A percentile compares a stretch with the other conserved stretches of the same genome.
Evolutionary conservation across 2,797 vertebrate genomes (phyloP).

Genomic region (Enteromius thamalakanensis): DNA sequence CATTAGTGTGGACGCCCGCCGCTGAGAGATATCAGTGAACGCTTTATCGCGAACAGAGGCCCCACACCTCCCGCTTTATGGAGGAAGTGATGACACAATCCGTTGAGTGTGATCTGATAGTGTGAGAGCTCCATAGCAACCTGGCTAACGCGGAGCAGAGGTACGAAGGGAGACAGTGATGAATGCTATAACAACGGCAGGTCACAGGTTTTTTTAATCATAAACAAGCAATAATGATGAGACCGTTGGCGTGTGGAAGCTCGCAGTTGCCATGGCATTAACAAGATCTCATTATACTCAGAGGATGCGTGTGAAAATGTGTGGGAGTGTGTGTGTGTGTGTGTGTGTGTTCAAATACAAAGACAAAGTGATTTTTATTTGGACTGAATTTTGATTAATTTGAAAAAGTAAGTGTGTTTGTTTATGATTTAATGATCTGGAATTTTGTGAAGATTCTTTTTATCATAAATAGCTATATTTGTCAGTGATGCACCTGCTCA

Average conservation of each 20-base stretch:
- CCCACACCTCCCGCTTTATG: slow-evolving; percentile 40
- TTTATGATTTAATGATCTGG: slow-evolving; percentile 20
- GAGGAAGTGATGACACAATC: slow-evolving; percentile 53
- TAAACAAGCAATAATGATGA: slow-evolving; percentile 68
- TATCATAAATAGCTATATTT: slow-evolving; percentile 51
- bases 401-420: slow-evolving; percentile 31
- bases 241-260: slow-evolving; percentile 72
- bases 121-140: slow-evolving; percentile 49
- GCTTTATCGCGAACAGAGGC: slow-evolving; percentile 37
- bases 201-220: slow-evolving; percentile 53
- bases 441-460: slow-evolving; percentile 47
- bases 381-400: slow-evolving; percentile 38
- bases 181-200: slow-evolving; percentile 46
- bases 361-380: slow-evolving; percentile 53
- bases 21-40: slow-evolving; percentile 63
- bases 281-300: slow-evolving; percentile 75
- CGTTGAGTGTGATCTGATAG: slow-evolving; percentile 46
- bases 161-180: slow-evolving; percentile 42
- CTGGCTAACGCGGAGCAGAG: slow-evolving; percentile 29
- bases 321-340: slow-evolving; percentile 71
- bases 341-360: slow-evolving; percentile 56
- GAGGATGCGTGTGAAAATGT: slow-evolving; percentile 71
- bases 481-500: slow-evolving; percentile 48
- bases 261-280: slow-evolving; percentile 75
- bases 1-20: slow-evolving; percentile 61